phyloP scores from a whole-genome alignment of 37 sponge, comb jelly and placozoan genomes.

The Oscarella lobularis region DNA sequence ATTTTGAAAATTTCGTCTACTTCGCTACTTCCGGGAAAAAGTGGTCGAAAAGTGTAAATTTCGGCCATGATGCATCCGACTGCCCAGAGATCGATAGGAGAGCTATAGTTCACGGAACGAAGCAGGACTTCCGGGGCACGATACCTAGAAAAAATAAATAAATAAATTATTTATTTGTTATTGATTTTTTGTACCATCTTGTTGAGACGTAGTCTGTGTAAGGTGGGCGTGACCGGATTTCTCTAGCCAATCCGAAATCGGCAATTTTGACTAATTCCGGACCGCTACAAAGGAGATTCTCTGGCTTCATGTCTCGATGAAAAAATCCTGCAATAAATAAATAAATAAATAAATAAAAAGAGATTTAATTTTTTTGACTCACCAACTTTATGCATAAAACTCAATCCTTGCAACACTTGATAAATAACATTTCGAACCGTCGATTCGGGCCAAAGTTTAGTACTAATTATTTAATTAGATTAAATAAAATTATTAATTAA shows the following conservation, averaged over 20 bases:
- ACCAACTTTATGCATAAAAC: conserved; percentile 94
- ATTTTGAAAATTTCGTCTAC: conserved; percentile 88
- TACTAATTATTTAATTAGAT: background rate
- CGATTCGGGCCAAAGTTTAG: conserved; percentile 40
- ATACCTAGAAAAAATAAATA: conserved; percentile 52
- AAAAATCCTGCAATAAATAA: too few species aligned
- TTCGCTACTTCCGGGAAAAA: conserved; percentile 87
- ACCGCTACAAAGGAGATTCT: conserved; percentile 91
- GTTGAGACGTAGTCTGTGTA: conserved; percentile 97
- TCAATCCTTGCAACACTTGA: conserved; percentile 81
- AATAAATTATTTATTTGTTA: background rate
- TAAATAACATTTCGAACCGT: conserved; percentile 78
- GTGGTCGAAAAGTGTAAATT: conserved; percentile 81
- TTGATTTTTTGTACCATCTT: conserved; percentile 49
- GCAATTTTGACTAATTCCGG: conserved; percentile 91
- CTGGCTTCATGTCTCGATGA: conserved; percentile 96
- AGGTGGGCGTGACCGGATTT: conserved; percentile 88
- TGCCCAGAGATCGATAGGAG: conserved; percentile 97
- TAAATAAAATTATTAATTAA: background rate
- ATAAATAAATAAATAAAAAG: too few species aligned
- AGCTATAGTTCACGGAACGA: conserved; percentile 77
- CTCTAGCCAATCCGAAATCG: conserved; percentile 94
- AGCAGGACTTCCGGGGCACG: conserved; percentile 90
- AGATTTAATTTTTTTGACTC: too few species aligned
- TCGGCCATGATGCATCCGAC: conserved; percentile 90